Conservation (phyloP, 2,113 vertebrate genomes). For the Nothoprocta perdicaria region DNA sequence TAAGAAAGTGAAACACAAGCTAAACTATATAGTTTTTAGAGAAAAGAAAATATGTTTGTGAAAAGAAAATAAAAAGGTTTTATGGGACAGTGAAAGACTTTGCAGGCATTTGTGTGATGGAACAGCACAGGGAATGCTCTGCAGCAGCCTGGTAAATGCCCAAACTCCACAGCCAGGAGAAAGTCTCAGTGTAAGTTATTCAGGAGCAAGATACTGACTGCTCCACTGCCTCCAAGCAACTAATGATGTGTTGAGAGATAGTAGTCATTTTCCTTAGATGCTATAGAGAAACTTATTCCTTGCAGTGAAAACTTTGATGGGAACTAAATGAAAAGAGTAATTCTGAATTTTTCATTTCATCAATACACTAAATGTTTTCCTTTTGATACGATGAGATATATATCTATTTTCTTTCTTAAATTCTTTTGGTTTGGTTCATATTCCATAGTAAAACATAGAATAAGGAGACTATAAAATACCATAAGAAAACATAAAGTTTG, state of each 20-base stretch:
- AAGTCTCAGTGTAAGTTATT: not conserved
- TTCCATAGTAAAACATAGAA: not conserved
- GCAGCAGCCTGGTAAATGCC: not conserved
- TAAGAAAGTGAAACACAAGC: not conserved
- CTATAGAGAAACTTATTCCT: not conserved
- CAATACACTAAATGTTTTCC: not conserved
- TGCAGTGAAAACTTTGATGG: not conserved
- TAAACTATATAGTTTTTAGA: not conserved
- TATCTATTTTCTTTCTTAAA: not conserved
- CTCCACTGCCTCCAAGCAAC: not conserved
- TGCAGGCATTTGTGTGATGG: not conserved
- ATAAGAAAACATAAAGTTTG: not conserved
- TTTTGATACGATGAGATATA: not conserved
- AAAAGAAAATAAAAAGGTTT: not conserved
- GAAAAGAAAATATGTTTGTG: no score
- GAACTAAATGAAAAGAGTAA: not conserved
- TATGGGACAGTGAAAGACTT: not conserved
- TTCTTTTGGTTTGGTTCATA: not conserved
- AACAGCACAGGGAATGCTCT: not conserved
- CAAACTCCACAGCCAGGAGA: not conserved
- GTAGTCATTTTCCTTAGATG: not conserved
- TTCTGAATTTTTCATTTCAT: not conserved
- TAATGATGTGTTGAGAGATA: not conserved
- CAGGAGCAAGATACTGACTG: fast-evolving
- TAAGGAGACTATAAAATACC: not conserved